Evolutionary conservation across 2,888 invertebrate genomes (phyloP), one percentile per base, ranked within the genome.

Genomic region (Drosophila nigricruria): DNA sequence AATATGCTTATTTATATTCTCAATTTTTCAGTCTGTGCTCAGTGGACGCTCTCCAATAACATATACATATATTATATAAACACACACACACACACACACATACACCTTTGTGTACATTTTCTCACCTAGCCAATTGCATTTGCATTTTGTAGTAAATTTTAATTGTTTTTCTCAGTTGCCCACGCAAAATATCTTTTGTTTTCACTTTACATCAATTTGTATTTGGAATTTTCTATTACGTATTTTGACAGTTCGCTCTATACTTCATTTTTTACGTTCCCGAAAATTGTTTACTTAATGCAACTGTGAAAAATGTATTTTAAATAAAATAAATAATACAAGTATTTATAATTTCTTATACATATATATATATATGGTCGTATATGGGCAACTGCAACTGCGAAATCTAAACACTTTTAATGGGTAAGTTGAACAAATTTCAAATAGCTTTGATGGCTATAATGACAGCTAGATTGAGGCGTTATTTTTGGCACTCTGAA

Each of bases 61-160:
- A 47, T 52, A 54, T 36, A 20, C 30, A 30, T n/a, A 50, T 32
- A 16, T 47, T 32, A 27, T 16, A 42, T 30, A 36, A 18, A 54
- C 34, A 30, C 9, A 42, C 42, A 42, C 30, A 30, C 8, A 45
- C 16, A 62, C 18, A 43, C 40, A 52, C 32, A 52, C 27, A 42
- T 54, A 45, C 23, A 25, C 36, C 20, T 52, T 52, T 23, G 27
- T 40, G 59, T 52, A 61, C 58, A 73, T 74, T 42, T 62, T 54
- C 18, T 64, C 61, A 72, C 32, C 43, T 85, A 84, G 87, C 73
- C 56, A 84, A 84, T 73, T 68, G 77, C 79, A 83, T 76, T 74
- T 84, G 58, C 65, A 68, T 79, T 54, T 67, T 59, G 42, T 67
- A 77, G 73, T 61, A 47, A 47, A 63, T 61, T 64, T 73, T 42